Base-by-base conservation (phyloP, 2,888 invertebrate genomes). In the Cheilosia pagana region DNA sequence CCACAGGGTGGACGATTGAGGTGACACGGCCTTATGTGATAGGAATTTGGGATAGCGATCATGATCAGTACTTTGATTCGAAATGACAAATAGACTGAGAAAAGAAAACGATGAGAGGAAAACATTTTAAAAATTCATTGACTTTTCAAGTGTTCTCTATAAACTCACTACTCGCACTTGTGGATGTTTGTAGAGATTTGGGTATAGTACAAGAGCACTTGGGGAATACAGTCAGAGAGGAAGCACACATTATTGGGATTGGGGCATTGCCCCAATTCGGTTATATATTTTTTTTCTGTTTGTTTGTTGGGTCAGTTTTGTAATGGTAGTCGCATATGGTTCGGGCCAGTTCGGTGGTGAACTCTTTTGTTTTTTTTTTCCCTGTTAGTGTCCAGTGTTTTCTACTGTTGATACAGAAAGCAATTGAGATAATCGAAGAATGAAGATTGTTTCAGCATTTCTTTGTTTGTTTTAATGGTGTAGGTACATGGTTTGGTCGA, bases 191-290 rank as follows among this genome's bases (percentile, higher is more conserved):
- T 19, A 21, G 25, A 28, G 28, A 52, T 75, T 41, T 19, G 72
- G 45, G 53, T 45, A 25, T 41, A 43, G 16, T 67, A 52, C 50
- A 75, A 43, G 43, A 16, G 53, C 53, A 63, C 62, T 21, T 23
- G 5, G 10, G 3, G 14, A 55, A 31, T 72, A 55, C 41, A 62
- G 28, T 35, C 62, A 72, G 43, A 63, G 45, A 45, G 57, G 48
- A 57, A 50, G 50, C 45, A 63, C 12, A 23, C 74, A 74, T 39
- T 65, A 76, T 68, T 53, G 45, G 43, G 57, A 60, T 68, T 76
- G 76, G 76, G 76, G 53, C 76, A 76, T 68, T 76, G 76, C 68
- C 68, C 68, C 53, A 68, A 48, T 68, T 76, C 12, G 35, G 12
- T 12, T 5, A 0, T 48, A 50, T 41, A 8, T 35, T 41, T 4